phyloP scores from a whole-genome alignment of 2,113 vertebrate species.

The Coptodon bakossiorum region DNA sequence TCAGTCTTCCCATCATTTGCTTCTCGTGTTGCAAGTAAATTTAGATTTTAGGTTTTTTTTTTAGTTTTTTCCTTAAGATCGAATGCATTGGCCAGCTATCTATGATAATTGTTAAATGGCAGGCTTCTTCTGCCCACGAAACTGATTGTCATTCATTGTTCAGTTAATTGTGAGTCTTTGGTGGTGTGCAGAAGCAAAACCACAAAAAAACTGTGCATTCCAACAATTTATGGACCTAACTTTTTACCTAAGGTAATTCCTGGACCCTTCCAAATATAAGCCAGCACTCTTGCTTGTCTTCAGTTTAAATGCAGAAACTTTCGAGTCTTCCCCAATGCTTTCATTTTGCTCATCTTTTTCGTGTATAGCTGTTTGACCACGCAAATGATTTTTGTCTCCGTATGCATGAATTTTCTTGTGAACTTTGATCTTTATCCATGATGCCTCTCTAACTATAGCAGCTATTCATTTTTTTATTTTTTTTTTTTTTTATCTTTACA shows the following conservation, averaged over 20 bases:
- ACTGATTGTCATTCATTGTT: background rate
- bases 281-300: background rate
- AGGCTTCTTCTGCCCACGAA: background rate
- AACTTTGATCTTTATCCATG: background rate
- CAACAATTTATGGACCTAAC: background rate
- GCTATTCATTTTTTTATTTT: background rate
- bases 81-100: background rate
- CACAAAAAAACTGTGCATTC: background rate
- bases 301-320: background rate
- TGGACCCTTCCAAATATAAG: background rate
- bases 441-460: background rate
- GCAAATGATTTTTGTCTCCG: background rate
- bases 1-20: background rate
- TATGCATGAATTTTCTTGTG: background rate
- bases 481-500: background rate
- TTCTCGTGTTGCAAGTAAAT: background rate
- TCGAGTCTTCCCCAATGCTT: background rate
- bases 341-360: background rate
- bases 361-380: background rate
- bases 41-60: rapidly evolving
- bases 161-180: background rate
- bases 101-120: background rate
- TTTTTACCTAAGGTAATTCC: background rate
- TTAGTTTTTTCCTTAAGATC: background rate
- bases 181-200: background rate